Evolutionary conservation across 2,113 vertebrate genomes (phyloP).

Genomic region (Halcyon senegalensis): DNA sequence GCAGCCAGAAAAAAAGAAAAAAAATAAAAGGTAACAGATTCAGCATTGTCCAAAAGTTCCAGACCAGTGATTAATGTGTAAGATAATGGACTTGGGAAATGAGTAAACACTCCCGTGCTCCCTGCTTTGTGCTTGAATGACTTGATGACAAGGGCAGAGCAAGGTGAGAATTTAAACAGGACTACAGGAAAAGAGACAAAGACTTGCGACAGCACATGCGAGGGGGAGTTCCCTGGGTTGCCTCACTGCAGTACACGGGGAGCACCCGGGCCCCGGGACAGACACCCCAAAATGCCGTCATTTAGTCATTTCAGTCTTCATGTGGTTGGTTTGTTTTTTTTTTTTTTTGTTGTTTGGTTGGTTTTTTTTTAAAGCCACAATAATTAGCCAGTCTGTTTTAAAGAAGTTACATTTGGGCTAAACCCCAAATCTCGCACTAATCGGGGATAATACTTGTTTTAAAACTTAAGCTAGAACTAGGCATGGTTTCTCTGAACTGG

Average conservation of each 20-base stretch:
- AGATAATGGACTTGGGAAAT: conserved; percentile 99
- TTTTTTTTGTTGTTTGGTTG: too few relatives aligned
- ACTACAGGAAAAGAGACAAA: conserved; percentile 82
- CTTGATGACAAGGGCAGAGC: conserved; percentile 99
- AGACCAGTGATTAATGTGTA: conserved; percentile 99
- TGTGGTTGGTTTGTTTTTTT: not conserved
- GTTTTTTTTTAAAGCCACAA: not conserved
- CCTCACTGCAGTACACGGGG: not conserved
- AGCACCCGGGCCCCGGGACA: not conserved
- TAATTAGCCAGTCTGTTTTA: not conserved
- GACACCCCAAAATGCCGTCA: not conserved
- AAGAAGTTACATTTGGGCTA: not conserved
- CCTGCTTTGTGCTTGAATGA: conserved; percentile 99
- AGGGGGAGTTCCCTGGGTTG: conserved; percentile 75
- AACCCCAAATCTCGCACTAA: not conserved
- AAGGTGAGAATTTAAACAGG: conserved; percentile 99
- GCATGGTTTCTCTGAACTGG: not conserved
- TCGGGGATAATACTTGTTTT: not conserved
- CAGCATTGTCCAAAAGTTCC: conserved; percentile 98
- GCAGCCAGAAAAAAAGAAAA: conserved; percentile 67
- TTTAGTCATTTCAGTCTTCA: not conserved
- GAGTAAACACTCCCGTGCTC: conserved; percentile 99
- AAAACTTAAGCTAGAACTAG: not conserved
- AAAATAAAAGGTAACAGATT: conserved; percentile 86
- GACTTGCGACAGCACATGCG: conserved; percentile 70